Percentiles rank a stretch among this genome's conserved stretches.
Evolutionary conservation across 2,113 vertebrate species (phyloP).

Genomic region (Psittacus erithacus): DNA sequence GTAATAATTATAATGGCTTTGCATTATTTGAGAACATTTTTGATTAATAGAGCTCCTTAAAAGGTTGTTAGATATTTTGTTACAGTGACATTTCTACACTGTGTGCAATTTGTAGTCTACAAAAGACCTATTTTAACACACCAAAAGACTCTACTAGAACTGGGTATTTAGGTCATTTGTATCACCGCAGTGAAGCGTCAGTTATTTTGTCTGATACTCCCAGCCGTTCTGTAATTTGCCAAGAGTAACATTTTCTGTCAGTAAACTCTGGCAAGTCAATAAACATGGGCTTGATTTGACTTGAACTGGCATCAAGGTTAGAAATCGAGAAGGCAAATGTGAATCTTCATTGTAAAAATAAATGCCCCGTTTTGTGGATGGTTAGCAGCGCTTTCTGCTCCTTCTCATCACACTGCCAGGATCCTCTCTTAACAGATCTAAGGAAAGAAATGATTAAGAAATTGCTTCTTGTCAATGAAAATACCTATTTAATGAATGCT

Average conservation of each 20-base stretch:
- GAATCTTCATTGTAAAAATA: not conserved
- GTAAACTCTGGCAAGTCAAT: slow-evolving; percentile 34
- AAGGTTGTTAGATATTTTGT: not conserved
- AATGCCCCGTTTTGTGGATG: not conserved
- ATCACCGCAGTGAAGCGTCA: slow-evolving; percentile 57
- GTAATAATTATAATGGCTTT: not conserved
- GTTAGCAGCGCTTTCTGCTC: not conserved
- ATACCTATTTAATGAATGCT: not conserved
- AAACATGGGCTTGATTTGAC: slow-evolving; percentile 30
- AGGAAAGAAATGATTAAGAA: not conserved
- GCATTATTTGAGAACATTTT: not conserved
- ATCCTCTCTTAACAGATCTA: rapidly evolving
- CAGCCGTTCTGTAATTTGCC: not conserved
- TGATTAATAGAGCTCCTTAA: not conserved
- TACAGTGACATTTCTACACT: not conserved
- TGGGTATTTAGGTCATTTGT: slow-evolving; percentile 65
- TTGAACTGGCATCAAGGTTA: slow-evolving; percentile 50
- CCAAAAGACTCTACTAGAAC: slow-evolving; percentile 15
- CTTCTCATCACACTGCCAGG: not conserved
- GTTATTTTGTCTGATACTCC: slow-evolving; percentile 45
- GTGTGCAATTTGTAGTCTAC: not conserved
- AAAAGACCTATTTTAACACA: slow-evolving; percentile 10
- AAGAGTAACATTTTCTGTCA: slow-evolving; percentile 49
- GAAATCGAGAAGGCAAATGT: not conserved
- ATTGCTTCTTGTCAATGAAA: not conserved